Evolutionary conservation across 1,140 invertebrate genomes (phyloP), one percentile per base, ranked within the genome.

Genomic region (Marisa cornuarietis): DNA sequence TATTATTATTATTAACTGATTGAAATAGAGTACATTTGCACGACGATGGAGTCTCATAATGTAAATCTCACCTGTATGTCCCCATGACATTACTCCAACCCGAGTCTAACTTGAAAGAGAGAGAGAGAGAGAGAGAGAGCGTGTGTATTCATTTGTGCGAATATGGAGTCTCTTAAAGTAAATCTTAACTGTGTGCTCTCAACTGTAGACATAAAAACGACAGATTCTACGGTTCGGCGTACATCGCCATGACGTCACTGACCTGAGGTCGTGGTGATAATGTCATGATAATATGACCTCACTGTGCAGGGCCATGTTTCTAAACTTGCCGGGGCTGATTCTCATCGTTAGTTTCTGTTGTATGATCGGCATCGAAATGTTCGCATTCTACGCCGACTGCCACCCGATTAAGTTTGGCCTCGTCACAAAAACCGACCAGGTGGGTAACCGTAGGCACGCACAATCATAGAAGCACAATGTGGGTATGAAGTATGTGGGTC

Each of bases 281-380:
- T 22, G 42, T n/a, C n/a, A 4, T 42, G 14, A 68, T 49, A 10
- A 9, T 11, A 76, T 54, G 42, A 24, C 22, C 11, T 75, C 49
- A 72, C 10, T 73, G 51, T 82, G n/a, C 80, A 86, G 83, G 52
- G 79, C 86, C 51, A n/a, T 85, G 63, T 82, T 81, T 76, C 68
- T 85, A 49, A 87, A 85, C 76, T 20, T 85, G 31, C 83, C 83
- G 5, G 85, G 83, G 0, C 79, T 86, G 68, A 78, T 83, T 11
- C 76, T 83, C 62, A 85, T 86, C 49, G 79, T 84, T 49, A 83
- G 96, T 94, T 14, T 90, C 0, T 95, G 95, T 20, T 94, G 94
- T 65, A 94, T 96, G 87, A 93, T 94, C 79, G 96, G 96, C 0
- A 93, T 97, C 85, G 94, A 96, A 26, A 93, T 98, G 69, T 97